Evolutionary conservation across 1,140 invertebrate genomes (phyloP), one percentile per base, ranked within the genome.

Genomic region (Drosophila sp.): DNA sequence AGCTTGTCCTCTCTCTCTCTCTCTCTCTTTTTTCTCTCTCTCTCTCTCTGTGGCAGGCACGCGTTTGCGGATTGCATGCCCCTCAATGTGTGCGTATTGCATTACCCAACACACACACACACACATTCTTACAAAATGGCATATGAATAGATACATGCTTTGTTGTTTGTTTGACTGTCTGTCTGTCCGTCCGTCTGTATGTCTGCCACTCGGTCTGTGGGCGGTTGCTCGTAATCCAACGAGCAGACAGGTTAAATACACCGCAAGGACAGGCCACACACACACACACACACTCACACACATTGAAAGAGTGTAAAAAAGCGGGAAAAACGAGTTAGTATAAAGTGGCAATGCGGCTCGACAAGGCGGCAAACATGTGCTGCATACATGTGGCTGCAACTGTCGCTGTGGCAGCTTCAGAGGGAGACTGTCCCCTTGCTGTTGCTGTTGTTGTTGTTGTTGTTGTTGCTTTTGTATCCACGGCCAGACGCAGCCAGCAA

Each of bases 241-340:
- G 67, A 87, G 87, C 87, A 90, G 87, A 90, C 87, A 90, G 87
- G 87, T 90, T 90, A 90, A 90, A 87, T 90, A 90, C 87, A 87
- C 81, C 81, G 71, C 87, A 90, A 90, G 82, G 81, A 90, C 81
- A 90, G 70, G 70, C 86, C 81, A 54, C 64, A 77, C 64, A 59
- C 76, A 63, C 51, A 48, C 62, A 45, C 29, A 40, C 53, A 70
- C 64, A 61, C 58, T 40, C 8, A 57, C 34, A 46, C 18, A 16
- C 18, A 62, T 9, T 27, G 38, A 36, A 13, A 9, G 2, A 16
- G 51, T 51, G 34, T 14, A 54, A 58, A 73, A 72, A 53, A 53
- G 64, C 56, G 63, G 34, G 29, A 56, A 67, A 54, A 73, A 59
- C 56, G 65, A 72, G 69, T 63, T 64, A 67, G 65, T 27, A 75